phyloP scores from a whole-genome alignment of 2,113 vertebrate species.

The Solea solea region DNA sequence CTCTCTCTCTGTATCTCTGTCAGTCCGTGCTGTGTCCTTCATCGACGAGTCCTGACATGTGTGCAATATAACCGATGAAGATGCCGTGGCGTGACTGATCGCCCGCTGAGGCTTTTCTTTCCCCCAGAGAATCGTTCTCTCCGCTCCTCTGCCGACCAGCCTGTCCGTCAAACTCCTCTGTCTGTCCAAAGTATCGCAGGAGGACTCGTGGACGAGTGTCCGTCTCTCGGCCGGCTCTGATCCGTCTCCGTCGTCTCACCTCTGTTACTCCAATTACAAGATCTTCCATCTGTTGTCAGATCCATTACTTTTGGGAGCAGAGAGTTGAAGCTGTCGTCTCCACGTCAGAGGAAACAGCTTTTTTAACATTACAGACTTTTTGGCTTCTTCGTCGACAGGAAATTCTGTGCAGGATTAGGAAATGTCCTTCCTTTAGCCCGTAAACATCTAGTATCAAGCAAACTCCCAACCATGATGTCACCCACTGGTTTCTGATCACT shows the following conservation, averaged over 20 bases:
- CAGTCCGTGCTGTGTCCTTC: slow-evolving; percentile 23
- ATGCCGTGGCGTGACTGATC: slow-evolving; percentile 43
- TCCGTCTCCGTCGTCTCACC: slow-evolving; percentile 49
- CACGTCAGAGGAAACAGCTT: slow-evolving; percentile 16
- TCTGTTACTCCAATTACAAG: slow-evolving; percentile 35
- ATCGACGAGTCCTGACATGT: slow-evolving; percentile 49
- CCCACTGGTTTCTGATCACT: no score
- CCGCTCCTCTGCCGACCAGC: slow-evolving; percentile 5
- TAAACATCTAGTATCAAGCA: no score
- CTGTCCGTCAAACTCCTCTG: slow-evolving; percentile 36
- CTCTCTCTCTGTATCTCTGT: slow-evolving; percentile 18
- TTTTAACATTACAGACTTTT: neutral
- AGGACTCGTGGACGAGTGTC: slow-evolving; percentile 3
- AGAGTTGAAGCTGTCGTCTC: no score
- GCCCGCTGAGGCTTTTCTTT: neutral
- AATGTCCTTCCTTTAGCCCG: no score
- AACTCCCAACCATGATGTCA: no score
- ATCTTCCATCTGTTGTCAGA: slow-evolving; percentile 46
- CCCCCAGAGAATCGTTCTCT: no score
- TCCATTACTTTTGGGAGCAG: slow-evolving; percentile 32
- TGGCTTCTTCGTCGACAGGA: no score
- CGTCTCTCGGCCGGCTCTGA: slow-evolving; percentile 49
- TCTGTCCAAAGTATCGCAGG: slow-evolving; percentile 8
- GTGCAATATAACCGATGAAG: slow-evolving; percentile 48
- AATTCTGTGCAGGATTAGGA: no score